Percentiles rank a stretch among this genome's conserved stretches.
These are phyloP conservation scores for Blastobasis lacticolella DNA, from an alignment of 2,888 invertebrate genomes.

Conservation along the genomic window DNA sequence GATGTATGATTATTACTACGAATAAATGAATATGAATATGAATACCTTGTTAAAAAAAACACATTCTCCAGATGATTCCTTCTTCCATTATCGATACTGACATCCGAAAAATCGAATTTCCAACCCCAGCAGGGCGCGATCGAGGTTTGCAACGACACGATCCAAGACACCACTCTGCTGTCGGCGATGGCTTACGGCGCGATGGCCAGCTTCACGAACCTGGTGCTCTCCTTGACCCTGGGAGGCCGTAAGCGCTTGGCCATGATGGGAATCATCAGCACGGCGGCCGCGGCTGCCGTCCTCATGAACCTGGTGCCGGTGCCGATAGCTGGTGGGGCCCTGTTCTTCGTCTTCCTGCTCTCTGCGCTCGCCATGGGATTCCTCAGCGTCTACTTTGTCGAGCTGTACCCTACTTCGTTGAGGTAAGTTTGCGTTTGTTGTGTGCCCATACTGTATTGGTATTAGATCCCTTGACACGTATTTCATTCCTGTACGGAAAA, in stretches of 20 bases:
- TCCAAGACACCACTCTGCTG: slow-evolving; percentile 56
- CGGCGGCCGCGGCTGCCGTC: slow-evolving; percentile 43
- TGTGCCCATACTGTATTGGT: no score
- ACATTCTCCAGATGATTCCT: neutral
- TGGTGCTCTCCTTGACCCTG: slow-evolving; percentile 57
- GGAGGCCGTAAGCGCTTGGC: slow-evolving; percentile 53
- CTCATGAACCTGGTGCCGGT: slow-evolving; percentile 46
- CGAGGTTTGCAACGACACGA: slow-evolving; percentile 56
- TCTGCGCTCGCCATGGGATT: slow-evolving; percentile 63
- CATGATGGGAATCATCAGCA: slow-evolving; percentile 47
- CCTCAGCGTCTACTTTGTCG: slow-evolving; percentile 63
- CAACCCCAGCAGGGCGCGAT: slow-evolving; percentile 23
- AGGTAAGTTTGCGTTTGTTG: slow-evolving; percentile 33
- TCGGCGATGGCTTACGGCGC: slow-evolving; percentile 64
- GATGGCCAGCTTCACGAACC: slow-evolving; percentile 48
- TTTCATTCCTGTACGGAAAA: no score
- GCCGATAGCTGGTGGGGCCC: slow-evolving; percentile 57
- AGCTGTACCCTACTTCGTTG: slow-evolving; percentile 61
- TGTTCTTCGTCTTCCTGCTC: slow-evolving; percentile 62
- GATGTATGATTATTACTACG: no score
- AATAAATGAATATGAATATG: no score
- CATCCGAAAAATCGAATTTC: neutral
- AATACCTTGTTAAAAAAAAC: neutral
- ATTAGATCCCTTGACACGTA: no score
- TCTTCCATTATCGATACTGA: neutral